Base-by-base conservation (phyloP, 2,113 vertebrate species). In the Saccopteryx leptura region DNA sequence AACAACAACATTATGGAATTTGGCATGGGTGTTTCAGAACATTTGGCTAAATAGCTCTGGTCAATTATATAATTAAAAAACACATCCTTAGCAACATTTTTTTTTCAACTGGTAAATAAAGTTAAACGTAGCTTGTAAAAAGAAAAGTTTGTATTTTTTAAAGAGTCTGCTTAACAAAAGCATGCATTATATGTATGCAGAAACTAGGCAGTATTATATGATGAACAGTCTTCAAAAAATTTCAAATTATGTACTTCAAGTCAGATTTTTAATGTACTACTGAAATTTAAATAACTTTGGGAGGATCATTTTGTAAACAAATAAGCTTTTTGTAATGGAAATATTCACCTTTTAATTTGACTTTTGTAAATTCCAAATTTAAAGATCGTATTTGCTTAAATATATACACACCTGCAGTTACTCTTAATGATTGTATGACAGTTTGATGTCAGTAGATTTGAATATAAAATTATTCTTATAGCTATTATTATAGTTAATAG, bases 381-480 rank as follows among this genome's bases (percentile, higher is more conserved):
- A 90, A 94, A 97, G 76, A 76, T 69, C 39, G 74, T 66, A 1
- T 71, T 90, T 90, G 50, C 12, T 88, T 84, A 92, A 92, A 90
- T 72, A 81, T 66, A 94, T 56, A 71, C 24, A 96, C 21, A 92
- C 66, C 48, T 90, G 54, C 48, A 83, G 33, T n/a, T 71, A 9
- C 4, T 21, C 13, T 54, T 91, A 85, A 65, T 24, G 83, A 71
- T 31, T 61, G 4, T 9, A 63, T 33, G 33, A 84, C 4, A 68
- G 54, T 65, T 88, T 74, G 80, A 76, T 76, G 23, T 68, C 54
- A 87, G 63, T 79, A 4, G n/a, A 61, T 50, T 94, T 58, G 2
- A 79, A 92, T 88, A 83, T 50, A 71, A 88, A 88, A 56, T 79
- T 92, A 79, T 66, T 52, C 66, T 58, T 82, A 72, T 33, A 76